phyloP scores from a whole-genome alignment of 2,888 invertebrate genomes.

The Eugnorisma glareosa region DNA sequence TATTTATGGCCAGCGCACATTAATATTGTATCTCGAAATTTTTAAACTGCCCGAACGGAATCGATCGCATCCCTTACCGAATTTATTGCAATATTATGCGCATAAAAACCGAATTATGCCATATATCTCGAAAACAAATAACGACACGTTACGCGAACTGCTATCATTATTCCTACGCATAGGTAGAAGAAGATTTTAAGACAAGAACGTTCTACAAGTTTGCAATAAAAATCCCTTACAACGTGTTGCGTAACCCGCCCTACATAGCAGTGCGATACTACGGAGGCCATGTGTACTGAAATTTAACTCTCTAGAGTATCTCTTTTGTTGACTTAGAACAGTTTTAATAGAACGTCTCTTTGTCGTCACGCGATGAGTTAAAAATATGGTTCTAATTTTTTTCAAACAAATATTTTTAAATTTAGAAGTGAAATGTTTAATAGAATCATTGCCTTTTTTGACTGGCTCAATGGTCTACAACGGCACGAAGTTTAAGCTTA shows the following conservation, averaged over 20 bases:
- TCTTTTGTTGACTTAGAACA: constrained; percentile 35
- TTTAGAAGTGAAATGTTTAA: background rate
- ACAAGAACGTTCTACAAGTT: constrained; percentile 20
- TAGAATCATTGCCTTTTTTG: background rate
- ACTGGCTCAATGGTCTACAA: background rate
- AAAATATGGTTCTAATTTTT: constrained; percentile 14
- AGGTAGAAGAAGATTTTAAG: background rate
- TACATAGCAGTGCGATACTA: constrained; percentile 36
- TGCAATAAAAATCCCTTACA: constrained; percentile 38
- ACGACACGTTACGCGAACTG: background rate
- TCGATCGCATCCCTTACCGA: constrained; percentile 28
- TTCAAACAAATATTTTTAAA: background rate
- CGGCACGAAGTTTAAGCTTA: background rate
- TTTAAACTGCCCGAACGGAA: constrained; percentile 26
- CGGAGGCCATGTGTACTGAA: constrained; percentile 45
- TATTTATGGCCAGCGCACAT: constrained; percentile 33
- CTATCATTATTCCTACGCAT: background rate
- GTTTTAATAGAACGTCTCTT: constrained; percentile 32
- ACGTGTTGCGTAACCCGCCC: constrained; percentile 65
- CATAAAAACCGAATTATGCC: constrained; percentile 14
- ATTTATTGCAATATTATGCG: constrained; percentile 59
- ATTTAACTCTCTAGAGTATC: constrained; percentile 48
- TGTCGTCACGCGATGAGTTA: constrained; percentile 55
- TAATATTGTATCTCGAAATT: constrained; percentile 38
- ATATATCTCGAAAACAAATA: constrained; percentile 13